phyloP scores from a whole-genome alignment of 2,888 invertebrate genomes.

The Eupithecia insigniata region DNA sequence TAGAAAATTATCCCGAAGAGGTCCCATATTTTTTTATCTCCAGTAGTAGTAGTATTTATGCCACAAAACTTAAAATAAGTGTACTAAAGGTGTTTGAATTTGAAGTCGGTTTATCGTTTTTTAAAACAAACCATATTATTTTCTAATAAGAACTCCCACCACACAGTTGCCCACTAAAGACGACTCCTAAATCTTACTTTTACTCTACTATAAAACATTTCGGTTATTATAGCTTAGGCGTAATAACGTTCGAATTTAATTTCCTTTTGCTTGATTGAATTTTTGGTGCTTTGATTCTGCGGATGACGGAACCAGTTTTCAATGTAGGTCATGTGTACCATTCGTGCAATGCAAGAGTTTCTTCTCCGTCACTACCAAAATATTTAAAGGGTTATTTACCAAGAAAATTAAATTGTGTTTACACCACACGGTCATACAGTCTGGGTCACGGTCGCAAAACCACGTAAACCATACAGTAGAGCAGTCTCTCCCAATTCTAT shows the following conservation, averaged over 20 bases:
- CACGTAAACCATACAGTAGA: constrained; percentile 19
- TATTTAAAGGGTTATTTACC: not conserved
- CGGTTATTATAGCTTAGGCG: not conserved
- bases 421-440: not conserved
- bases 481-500: constrained; percentile 22
- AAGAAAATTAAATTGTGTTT: not conserved
- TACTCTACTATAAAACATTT: not conserved
- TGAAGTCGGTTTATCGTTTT: no score
- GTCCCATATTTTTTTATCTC: no score
- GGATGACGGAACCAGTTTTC: not conserved
- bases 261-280: not conserved
- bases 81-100: no score
- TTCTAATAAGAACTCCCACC: not conserved
- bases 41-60: no score
- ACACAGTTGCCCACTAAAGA: not conserved
- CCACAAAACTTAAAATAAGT: no score
- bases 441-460: constrained; percentile 13
- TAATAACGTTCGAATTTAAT: not conserved
- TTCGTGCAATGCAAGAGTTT: not conserved
- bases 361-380: not conserved
- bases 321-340: not conserved
- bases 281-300: not conserved
- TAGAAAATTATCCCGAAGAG: no score
- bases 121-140: no score
- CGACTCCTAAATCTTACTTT: not conserved